These are phyloP conservation scores for Cepphus grylle DNA, from an alignment of 2,113 vertebrate genomes.

Conservation along the genomic window DNA sequence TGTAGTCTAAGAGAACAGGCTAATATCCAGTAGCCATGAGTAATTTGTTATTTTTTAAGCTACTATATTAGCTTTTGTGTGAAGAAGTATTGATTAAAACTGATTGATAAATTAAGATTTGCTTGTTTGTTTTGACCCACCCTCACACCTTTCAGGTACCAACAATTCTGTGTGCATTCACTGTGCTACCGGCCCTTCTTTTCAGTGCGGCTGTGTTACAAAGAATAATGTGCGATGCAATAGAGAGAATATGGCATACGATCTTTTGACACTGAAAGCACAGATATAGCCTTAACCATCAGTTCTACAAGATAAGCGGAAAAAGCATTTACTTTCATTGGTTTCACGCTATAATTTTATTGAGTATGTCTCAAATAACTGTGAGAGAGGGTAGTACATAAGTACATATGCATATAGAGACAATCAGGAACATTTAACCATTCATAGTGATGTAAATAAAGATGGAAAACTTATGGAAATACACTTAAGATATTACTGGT, in stretches of 20 bases:
- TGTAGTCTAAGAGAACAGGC: neutral
- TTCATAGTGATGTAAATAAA: neutral
- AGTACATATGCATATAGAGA: neutral
- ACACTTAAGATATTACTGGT: neutral
- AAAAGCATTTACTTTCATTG: neutral
- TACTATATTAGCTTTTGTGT: neutral
- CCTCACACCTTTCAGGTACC: neutral
- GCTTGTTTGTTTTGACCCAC: neutral
- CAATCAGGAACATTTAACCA: neutral
- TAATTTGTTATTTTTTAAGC: neutral
- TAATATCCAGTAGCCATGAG: neutral
- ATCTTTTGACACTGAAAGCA: neutral
- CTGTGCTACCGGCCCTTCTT: neutral
- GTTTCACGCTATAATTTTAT: neutral
- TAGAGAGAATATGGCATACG: neutral
- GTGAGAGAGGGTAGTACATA: neutral
- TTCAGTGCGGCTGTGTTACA: neutral
- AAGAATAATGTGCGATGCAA: neutral
- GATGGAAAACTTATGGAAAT: neutral
- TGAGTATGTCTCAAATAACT: neutral
- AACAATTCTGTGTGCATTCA: neutral
- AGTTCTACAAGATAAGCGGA: neutral
- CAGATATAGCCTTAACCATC: neutral
- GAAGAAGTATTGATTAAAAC: neutral
- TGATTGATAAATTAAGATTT: neutral